These are phyloP conservation scores for Drosophila diplacantha DNA, from an alignment of 2,888 invertebrate species.

Conservation along the genomic window DNA sequence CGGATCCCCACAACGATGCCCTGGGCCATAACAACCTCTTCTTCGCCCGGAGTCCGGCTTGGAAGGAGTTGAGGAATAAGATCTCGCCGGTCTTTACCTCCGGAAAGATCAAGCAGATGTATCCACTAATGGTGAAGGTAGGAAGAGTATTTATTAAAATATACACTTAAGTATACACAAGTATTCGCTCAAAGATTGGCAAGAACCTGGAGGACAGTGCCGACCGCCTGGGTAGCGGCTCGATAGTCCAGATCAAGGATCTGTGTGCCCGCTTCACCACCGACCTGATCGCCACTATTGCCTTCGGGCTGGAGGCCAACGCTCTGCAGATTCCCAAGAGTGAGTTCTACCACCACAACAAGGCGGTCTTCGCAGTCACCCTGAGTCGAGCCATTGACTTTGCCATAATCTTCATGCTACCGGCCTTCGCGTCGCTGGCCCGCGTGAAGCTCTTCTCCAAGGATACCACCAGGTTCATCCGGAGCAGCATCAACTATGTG, in stretches of 20 bases:
- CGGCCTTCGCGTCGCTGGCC: constrained; percentile 48
- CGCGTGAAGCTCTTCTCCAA: constrained; percentile 57
- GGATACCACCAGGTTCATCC: constrained; percentile 66
- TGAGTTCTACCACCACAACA: constrained; percentile 71
- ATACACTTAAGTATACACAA: neutral
- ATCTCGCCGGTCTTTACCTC: constrained; percentile 78
- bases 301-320: constrained; percentile 77
- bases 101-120: constrained; percentile 76
- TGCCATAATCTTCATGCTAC: constrained; percentile 53
- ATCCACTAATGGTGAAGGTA: constrained; percentile 68
- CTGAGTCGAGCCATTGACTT: constrained; percentile 50
- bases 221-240: neutral
- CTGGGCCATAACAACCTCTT: constrained; percentile 77
- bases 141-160: neutral
- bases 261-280: constrained; percentile 65
- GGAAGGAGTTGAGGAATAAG: constrained; percentile 76
- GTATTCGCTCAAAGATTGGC: constrained; percentile 43
- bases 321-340: constrained; percentile 72
- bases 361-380: constrained; percentile 48
- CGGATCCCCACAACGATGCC: constrained; percentile 71
- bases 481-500: constrained; percentile 70
- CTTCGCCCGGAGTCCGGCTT: constrained; percentile 75
- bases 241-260: constrained; percentile 37
- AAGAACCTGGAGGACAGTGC: constrained; percentile 51
- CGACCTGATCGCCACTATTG: constrained; percentile 78